Evolutionary conservation across 1,140 invertebrate species (phyloP).

Genomic region (Drosophila pseudoobscura): DNA sequence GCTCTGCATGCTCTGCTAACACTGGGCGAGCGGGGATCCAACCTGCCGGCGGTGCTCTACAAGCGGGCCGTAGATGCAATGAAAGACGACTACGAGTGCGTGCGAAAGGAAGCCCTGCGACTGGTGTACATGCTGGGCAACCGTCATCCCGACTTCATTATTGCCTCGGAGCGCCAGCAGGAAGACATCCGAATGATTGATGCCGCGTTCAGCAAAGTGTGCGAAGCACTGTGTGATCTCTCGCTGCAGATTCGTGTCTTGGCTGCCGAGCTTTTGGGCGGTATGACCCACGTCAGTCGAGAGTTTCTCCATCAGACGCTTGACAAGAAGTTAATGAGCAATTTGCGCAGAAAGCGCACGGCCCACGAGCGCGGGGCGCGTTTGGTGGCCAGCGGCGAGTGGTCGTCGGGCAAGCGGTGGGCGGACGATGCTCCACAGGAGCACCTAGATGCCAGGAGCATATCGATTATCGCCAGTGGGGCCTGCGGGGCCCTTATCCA

Average conservation of each 20-base stretch:
- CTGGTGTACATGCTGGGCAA: constrained; percentile 93
- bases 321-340: constrained; percentile 99
- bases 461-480: constrained; percentile 94
- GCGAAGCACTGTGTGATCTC: constrained; percentile 96
- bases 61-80: constrained; percentile 91
- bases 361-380: constrained; percentile 93
- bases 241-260: constrained; percentile 90
- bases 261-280: constrained; percentile 92
- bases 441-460: constrained; percentile 89
- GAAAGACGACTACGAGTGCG: constrained; percentile 97
- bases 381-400: constrained; percentile 92
- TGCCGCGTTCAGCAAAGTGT: constrained; percentile 98
- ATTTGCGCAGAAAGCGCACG: constrained; percentile 92
- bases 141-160: constrained; percentile 92
- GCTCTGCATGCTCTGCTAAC: constrained; percentile 92
- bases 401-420: constrained; percentile 96
- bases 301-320: constrained; percentile 97
- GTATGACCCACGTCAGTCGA: constrained; percentile 93
- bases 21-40: constrained; percentile 86
- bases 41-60: constrained; percentile 91
- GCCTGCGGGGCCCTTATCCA: constrained; percentile 99
- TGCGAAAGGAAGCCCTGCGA: constrained; percentile 92
- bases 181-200: constrained; percentile 94
- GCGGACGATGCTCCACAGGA: constrained; percentile 94
- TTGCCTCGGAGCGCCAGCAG: constrained; percentile 86